A percentile compares a stretch with the other conserved stretches of the same genome.
Conservation (phyloP, 1,140 invertebrate genomes). For the Caerostris extrusa region DNA sequence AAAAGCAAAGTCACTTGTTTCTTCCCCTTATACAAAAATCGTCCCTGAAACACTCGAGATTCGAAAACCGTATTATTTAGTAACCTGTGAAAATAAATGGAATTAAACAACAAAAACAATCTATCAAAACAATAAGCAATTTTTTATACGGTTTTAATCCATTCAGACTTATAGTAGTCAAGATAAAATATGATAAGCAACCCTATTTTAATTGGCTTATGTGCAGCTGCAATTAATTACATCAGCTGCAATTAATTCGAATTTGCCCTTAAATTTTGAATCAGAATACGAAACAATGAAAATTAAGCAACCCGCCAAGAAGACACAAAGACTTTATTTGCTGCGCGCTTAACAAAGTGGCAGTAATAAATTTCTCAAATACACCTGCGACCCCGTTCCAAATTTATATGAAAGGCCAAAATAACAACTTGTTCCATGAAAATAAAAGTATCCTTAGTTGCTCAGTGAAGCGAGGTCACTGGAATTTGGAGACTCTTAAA, state of each 20-base stretch:
- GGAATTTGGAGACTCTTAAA: neutral
- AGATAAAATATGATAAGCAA: too few relatives aligned
- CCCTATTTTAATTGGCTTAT: too few relatives aligned
- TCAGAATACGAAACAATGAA: neutral
- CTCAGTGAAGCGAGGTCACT: neutral
- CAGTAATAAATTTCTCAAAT: neutral
- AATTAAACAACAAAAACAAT: too few relatives aligned
- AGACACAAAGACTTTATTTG: neutral
- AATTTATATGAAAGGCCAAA: conserved; percentile 1
- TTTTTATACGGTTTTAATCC: too few relatives aligned
- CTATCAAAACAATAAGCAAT: too few relatives aligned
- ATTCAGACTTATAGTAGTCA: too few relatives aligned
- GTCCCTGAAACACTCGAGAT: too few relatives aligned
- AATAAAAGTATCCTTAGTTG: neutral
- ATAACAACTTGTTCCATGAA: neutral
- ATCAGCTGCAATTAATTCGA: neutral
- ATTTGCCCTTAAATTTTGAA: neutral
- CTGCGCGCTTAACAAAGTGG: neutral
- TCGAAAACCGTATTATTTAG: too few relatives aligned
- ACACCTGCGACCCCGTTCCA: neutral
- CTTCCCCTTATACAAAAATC: too few relatives aligned
- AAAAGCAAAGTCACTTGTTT: too few relatives aligned
- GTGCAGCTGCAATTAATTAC: too few relatives aligned
- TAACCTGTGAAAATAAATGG: too few relatives aligned
- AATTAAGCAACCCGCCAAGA: neutral